Evolutionary conservation across 2,797 vertebrate species (phyloP), one percentile per base, ranked within the genome.

Genomic region (Serranus cabrilla): DNA sequence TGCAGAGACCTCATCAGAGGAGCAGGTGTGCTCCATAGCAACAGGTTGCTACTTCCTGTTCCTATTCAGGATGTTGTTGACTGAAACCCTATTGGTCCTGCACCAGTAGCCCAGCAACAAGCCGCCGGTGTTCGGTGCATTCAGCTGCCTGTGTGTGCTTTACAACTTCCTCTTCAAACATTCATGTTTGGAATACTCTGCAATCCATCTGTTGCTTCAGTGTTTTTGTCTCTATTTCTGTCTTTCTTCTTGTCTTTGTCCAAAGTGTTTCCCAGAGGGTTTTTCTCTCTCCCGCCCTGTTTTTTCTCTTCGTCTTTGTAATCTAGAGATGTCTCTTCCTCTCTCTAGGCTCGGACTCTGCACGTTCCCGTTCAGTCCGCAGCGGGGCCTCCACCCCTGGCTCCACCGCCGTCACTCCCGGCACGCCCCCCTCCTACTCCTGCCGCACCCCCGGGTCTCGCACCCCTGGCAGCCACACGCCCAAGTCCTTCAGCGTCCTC

Each of bases 361-460:
- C 96, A 34, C 96, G 97, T 74, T 96, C 96, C 89, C 95, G 97
- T 72, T 96, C 97, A 20, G 96, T 96, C 78, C 97, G 97, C 51
- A 99, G 97, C 71, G 97, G 97, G 11, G 95, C 97, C 74, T 97
- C 97, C 72, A 98, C 97, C 69, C 97, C 97, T 2, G 96, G 97
- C 62, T 98, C 97, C 58, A 94, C 97, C 0, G 97, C 97, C 27
- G 96, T 98, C 86, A 99, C 97, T 1, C 97, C 97, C 39, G 97
- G 97, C 34, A 97, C 97, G 1, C 97, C 97, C 21, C 97, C 97
- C 37, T 97, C 94, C 92, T 99, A 99, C 42, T 94, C 97, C 65
- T 98, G 96, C 86, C 97, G 97, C 75, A 98, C 97, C 4, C 97
- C 97, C 0, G 97, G 97, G 80, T 97, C 97, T 1, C 96, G 97